Conservation (phyloP, 2,888 invertebrate genomes). For the Cecidostiba fungosa region DNA sequence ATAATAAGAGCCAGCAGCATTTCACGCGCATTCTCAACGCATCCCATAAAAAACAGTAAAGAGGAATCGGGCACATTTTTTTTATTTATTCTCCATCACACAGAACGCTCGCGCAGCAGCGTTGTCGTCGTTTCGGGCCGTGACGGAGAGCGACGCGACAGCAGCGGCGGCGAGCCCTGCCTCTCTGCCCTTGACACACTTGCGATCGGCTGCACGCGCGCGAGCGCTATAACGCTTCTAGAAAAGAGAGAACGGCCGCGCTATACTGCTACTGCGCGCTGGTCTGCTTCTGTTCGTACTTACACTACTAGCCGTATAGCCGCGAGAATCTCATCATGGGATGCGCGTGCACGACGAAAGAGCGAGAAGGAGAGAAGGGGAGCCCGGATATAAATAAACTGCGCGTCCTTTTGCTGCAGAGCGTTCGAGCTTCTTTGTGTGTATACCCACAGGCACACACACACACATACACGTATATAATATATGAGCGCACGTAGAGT, state of each 20-base stretch:
- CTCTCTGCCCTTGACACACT: conserved; percentile 78
- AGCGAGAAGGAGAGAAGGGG: neutral
- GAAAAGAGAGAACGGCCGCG: conserved; percentile 23
- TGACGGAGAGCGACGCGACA: conserved; percentile 75
- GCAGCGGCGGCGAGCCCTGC: conserved; percentile 63
- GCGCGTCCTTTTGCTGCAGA: conserved; percentile 38
- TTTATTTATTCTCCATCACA: too few species aligned
- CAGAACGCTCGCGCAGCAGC: conserved; percentile 4
- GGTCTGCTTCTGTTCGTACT: conserved; percentile 55
- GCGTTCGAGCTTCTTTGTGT: conserved; percentile 25
- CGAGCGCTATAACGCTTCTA: conserved; percentile 32
- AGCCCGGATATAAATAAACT: conserved; percentile 56
- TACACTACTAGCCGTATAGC: conserved; percentile 47
- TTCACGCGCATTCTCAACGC: too few species aligned
- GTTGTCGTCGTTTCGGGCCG: conserved; percentile 74
- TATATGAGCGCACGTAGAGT: neutral
- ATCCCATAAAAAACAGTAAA: too few species aligned
- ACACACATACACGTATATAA: neutral
- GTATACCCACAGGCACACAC: neutral
- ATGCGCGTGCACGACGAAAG: neutral
- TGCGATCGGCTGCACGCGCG: conserved; percentile 62
- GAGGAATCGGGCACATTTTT: too few species aligned
- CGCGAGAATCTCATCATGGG: neutral
- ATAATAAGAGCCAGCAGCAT: too few species aligned
- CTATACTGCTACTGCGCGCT: neutral